Evolutionary conservation across 2,797 vertebrate species (phyloP).

Genomic region (Hemitrygon akajei): DNA sequence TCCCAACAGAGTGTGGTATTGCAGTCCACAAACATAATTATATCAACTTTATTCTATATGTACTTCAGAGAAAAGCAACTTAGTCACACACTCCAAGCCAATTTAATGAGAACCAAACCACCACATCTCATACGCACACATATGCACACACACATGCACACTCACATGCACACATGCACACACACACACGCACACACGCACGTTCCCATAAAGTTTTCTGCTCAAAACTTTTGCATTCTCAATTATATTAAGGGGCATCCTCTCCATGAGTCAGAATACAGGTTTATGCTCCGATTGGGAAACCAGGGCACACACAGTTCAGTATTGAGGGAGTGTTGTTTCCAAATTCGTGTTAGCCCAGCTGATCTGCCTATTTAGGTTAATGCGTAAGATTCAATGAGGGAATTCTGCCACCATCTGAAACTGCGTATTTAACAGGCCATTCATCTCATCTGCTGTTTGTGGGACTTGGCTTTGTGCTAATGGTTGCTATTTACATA

Average conservation of each 20-base stretch:
- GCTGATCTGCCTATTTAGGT: background rate
- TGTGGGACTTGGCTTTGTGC: slow-evolving; percentile 14
- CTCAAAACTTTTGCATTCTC: background rate
- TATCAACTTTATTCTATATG: background rate
- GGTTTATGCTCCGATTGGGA: too few species aligned
- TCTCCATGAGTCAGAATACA: background rate
- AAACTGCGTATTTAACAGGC: background rate
- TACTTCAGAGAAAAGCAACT: background rate
- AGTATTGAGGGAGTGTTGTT: background rate
- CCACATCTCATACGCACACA: too few species aligned
- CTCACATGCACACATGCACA: too few species aligned
- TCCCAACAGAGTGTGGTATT: too few species aligned
- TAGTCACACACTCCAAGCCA: background rate
- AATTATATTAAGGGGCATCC: background rate
- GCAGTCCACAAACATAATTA: background rate
- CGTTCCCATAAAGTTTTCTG: background rate
- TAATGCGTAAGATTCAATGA: background rate
- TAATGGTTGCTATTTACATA: slow-evolving; percentile 12
- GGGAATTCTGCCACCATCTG: background rate
- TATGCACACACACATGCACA: too few species aligned
- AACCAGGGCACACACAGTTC: background rate
- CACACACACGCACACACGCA: background rate
- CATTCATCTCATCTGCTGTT: slow-evolving; percentile 5
- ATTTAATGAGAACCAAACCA: background rate
- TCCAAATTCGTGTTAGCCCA: background rate